phyloP scores from a whole-genome alignment of 2,113 vertebrate genomes.

The Siniperca knerii region DNA sequence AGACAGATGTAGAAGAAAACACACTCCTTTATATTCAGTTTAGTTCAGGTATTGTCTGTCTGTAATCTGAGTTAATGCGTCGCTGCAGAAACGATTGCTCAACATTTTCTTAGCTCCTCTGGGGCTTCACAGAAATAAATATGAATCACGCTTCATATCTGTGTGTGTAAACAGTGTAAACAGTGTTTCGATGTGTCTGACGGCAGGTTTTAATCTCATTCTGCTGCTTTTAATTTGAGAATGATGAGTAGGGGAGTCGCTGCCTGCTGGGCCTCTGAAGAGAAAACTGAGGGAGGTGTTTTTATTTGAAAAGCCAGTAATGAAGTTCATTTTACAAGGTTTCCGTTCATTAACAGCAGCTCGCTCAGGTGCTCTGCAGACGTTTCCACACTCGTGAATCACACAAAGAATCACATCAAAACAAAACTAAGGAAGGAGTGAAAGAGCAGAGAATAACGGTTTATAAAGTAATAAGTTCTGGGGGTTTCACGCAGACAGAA shows the following conservation, averaged over 20 bases:
- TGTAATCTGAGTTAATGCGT: background rate
- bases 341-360: conserved; percentile 70
- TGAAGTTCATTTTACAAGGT: conserved; percentile 75
- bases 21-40: background rate
- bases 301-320: conserved; percentile 73
- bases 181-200: conserved; percentile 26
- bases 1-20: background rate
- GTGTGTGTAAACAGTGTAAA: background rate
- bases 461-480: too few relatives aligned
- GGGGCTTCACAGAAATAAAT: background rate
- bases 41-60: background rate
- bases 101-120: background rate
- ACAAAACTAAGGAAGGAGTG: too few relatives aligned
- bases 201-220: conserved; percentile 66
- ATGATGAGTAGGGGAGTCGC: conserved; percentile 64
- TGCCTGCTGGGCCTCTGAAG: conserved; percentile 37
- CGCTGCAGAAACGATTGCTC: conserved; percentile 1
- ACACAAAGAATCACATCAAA: background rate
- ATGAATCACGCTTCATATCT: background rate
- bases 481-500: too few relatives aligned
- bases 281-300: background rate
- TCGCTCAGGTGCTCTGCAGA: conserved; percentile 69
- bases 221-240: conserved; percentile 71
- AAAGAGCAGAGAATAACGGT: too few relatives aligned
- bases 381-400: background rate